These are phyloP conservation scores for Leucoraja erinaceus DNA, from an alignment of 2,113 vertebrate genomes.

Conservation along the genomic window DNA sequence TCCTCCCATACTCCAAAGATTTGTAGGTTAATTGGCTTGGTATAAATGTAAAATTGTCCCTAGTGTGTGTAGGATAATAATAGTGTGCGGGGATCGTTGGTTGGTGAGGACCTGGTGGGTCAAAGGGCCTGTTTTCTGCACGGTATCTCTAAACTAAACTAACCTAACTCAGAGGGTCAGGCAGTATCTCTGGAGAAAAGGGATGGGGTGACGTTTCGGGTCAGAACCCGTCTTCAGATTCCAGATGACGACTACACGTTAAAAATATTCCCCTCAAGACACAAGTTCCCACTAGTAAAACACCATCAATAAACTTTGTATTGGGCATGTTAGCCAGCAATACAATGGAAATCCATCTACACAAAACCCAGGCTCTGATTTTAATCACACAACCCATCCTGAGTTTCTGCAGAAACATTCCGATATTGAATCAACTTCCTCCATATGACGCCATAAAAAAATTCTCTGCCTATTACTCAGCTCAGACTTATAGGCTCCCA, in stretches of 20 bases:
- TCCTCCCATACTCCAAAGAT: no score
- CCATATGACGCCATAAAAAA: neutral
- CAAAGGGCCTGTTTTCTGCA: no score
- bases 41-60: no score
- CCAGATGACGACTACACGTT: neutral
- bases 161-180: no score
- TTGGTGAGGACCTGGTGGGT: no score
- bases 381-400: no score
- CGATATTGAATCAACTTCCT: conserved; percentile 23
- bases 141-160: no score
- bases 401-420: neutral
- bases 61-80: no score
- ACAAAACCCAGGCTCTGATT: neutral
- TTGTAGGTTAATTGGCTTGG: no score
- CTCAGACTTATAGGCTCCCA: neutral
- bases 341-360: neutral
- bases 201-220: no score
- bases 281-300: neutral
- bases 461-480: neutral
- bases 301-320: neutral
- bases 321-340: neutral
- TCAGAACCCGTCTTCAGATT: neutral
- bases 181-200: no score
- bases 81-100: no score
- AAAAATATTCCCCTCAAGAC: neutral